These are phyloP conservation scores for Odontomyia ornata DNA, from an alignment of 2,888 invertebrate genomes.

Conservation along the genomic window DNA sequence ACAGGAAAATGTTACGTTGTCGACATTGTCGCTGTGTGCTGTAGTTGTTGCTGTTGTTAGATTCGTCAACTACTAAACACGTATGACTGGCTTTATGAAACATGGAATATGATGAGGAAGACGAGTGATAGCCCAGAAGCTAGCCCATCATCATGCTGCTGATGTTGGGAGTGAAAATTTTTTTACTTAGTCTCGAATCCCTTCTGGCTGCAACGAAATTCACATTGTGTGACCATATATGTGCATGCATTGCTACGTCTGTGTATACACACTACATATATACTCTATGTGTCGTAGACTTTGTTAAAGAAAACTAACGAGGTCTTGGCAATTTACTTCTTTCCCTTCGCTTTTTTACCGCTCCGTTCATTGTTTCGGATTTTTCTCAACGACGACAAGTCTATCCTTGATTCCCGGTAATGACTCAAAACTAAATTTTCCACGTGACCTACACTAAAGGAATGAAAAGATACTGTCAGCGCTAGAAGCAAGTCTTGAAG, in stretches of 20 bases:
- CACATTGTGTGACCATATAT: not conserved
- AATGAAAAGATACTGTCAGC: not conserved
- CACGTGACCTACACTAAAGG: conserved; percentile 30
- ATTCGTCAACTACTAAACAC: not conserved
- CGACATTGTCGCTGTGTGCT: not conserved
- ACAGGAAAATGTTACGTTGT: not conserved
- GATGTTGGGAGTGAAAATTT: not conserved
- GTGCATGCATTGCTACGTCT: not conserved
- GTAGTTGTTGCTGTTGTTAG: too few relatives aligned
- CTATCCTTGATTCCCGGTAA: conserved; percentile 42
- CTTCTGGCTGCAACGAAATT: not conserved
- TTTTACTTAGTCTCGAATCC: conserved; percentile 1
- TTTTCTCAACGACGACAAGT: not conserved
- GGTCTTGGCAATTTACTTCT: conserved; percentile 36
- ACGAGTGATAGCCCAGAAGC: not conserved
- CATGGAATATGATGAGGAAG: not conserved
- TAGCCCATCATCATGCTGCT: not conserved
- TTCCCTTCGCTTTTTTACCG: conserved; percentile 13
- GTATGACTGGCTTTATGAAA: conserved; percentile 10
- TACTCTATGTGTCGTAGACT: too few relatives aligned
- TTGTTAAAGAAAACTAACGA: conserved; percentile 20
- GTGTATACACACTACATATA: too few relatives aligned
- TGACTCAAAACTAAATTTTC: conserved; percentile 29
- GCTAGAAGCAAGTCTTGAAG: too few relatives aligned
- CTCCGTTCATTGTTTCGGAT: conserved; percentile 5